A percentile compares a stretch with the other conserved stretches of the same genome.
Evolutionary conservation across 2,888 invertebrate genomes (phyloP).

Genomic region (Agrotis segetum): DNA sequence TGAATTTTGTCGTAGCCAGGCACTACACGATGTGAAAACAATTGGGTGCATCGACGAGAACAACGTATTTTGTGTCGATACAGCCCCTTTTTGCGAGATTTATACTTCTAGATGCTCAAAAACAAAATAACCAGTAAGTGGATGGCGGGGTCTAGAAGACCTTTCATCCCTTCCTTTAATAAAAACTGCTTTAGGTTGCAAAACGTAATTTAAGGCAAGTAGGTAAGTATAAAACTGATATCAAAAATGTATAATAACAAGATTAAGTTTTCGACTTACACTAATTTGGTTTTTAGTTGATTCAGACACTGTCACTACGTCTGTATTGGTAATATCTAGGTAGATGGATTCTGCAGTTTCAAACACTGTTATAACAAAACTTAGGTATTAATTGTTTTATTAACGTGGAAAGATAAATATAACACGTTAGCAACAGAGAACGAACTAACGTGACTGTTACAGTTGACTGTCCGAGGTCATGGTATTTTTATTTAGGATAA

Average conservation of each 20-base stretch:
- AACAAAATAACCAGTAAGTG: too few relatives aligned
- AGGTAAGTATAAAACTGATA: background rate
- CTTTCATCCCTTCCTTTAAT: too few relatives aligned
- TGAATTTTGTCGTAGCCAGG: too few relatives aligned
- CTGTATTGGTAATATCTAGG: too few relatives aligned
- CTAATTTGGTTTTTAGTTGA: background rate
- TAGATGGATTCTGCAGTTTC: background rate
- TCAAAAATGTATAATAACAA: background rate
- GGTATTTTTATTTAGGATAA: conserved; percentile 6
- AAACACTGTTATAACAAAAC: background rate
- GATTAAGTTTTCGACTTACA: background rate
- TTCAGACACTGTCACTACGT: too few relatives aligned
- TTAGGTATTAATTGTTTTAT: background rate
- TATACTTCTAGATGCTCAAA: too few relatives aligned
- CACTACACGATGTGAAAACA: too few relatives aligned
- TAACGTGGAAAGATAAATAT: background rate
- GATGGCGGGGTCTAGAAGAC: too few relatives aligned
- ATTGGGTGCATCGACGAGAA: too few relatives aligned
- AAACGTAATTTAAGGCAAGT: background rate
- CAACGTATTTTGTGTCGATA: too few relatives aligned
- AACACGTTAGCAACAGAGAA: background rate
- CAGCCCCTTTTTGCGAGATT: too few relatives aligned
- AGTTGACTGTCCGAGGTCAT: conserved; percentile 10
- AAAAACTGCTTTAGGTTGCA: background rate
- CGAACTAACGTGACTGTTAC: conserved; percentile 1